These are phyloP conservation scores for Drosophila leontia DNA, from an alignment of 1,140 invertebrate genomes.

Conservation along the genomic window DNA sequence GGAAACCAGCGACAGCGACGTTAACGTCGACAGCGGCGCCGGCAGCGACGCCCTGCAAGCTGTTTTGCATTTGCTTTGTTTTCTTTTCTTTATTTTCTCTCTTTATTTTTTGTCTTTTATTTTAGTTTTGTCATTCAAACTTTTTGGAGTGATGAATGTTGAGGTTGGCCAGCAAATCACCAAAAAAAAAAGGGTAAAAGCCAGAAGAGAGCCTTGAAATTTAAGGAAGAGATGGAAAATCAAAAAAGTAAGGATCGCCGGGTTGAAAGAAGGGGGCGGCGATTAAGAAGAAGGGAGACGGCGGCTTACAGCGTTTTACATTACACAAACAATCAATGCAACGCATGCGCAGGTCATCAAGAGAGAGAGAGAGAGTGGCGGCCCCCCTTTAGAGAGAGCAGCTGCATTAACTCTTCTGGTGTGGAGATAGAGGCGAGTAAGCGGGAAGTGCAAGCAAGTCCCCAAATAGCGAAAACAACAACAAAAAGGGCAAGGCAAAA, in stretches of 20 bases:
- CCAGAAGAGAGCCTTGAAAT: conserved; percentile 59
- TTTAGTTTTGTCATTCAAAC: conserved; percentile 29
- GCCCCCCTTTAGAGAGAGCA: conserved; percentile 16
- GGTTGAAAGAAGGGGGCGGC: not conserved
- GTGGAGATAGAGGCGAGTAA: conserved; percentile 11
- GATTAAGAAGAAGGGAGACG: conserved; percentile 1
- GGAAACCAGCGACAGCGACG: conserved; percentile 33
- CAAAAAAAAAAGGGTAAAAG: not conserved
- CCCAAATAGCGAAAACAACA: conserved; percentile 63
- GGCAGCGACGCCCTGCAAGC: conserved; percentile 34
- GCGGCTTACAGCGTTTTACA: conserved; percentile 66
- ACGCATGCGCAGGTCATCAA: conserved; percentile 54
- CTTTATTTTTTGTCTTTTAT: conserved; percentile 6
- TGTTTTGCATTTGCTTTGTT: conserved; percentile 47
- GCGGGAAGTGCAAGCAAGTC: conserved; percentile 63
- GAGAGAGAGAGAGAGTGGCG: conserved; percentile 12
- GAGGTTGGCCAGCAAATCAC: conserved; percentile 32
- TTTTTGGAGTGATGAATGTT: conserved; percentile 48
- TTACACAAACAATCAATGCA: conserved; percentile 80
- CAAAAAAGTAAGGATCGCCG: conserved; percentile 47
- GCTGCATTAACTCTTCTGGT: conserved; percentile 48
- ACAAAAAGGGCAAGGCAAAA: conserved; percentile 47
- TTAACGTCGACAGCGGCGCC: conserved; percentile 5
- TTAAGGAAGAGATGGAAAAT: conserved; percentile 41
- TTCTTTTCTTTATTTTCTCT: conserved; percentile 12